Evolutionary conservation across 2,113 vertebrate genomes (phyloP).

Genomic region (Clarias macrocephalus): DNA sequence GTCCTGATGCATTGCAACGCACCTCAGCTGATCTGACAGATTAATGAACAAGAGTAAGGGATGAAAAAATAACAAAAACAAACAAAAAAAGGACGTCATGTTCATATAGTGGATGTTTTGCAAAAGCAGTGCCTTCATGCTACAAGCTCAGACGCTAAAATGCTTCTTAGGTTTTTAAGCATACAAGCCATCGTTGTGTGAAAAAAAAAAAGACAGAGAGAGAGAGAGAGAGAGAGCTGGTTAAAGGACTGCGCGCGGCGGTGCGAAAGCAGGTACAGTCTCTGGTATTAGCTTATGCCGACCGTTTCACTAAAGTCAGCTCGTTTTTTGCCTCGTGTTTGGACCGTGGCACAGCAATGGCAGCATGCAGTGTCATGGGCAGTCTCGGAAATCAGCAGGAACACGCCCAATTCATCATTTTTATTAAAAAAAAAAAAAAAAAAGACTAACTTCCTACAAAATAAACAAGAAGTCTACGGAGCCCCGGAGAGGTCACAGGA

Average conservation of each 20-base stretch:
- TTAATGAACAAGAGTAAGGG: background rate
- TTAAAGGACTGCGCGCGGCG: constrained; percentile 10
- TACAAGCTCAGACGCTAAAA: constrained; percentile 23
- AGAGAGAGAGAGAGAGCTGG: background rate
- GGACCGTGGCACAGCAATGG: constrained; percentile 13
- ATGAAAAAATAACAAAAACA: background rate
- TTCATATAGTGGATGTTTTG: constrained; percentile 49
- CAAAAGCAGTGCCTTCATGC: constrained; percentile 22
- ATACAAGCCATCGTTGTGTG: background rate
- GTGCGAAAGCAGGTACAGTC: constrained; percentile 35
- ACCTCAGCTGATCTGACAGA: background rate
- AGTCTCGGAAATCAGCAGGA: constrained; percentile 51
- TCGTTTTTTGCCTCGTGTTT: constrained; percentile 15
- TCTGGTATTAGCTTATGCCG: constrained; percentile 41
- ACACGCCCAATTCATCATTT: constrained; percentile 28
- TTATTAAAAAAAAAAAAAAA: background rate
- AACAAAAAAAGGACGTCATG: constrained; percentile 61
- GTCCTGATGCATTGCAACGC: constrained; percentile 6
- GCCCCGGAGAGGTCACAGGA: background rate
- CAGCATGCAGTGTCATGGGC: constrained; percentile 56
- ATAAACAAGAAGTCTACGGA: background rate
- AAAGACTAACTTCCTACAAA: background rate
- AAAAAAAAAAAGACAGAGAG: background rate
- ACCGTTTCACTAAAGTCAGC: constrained; percentile 38
- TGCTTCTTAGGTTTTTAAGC: constrained; percentile 12